Evolutionary conservation across 2,797 vertebrate species (phyloP).

Genomic region (Sebastes flavidus): DNA sequence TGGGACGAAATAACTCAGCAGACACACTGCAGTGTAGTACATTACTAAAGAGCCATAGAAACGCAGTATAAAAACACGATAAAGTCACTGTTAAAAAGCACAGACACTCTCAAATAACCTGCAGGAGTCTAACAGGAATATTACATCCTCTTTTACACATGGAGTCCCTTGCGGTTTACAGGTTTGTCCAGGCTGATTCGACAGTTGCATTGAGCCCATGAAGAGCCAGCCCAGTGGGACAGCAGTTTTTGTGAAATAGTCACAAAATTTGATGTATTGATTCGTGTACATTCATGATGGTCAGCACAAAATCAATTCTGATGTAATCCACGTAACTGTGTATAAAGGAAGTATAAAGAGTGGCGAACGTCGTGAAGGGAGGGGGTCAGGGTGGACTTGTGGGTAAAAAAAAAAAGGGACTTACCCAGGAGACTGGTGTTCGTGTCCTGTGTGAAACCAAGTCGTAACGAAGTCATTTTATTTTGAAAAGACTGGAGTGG

Average conservation of each 20-base stretch:
- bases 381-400: too few relatives aligned
- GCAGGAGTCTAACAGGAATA: neutral
- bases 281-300: too few relatives aligned
- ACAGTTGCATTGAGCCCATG: too few relatives aligned
- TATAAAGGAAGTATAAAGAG: too few relatives aligned
- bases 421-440: too few relatives aligned
- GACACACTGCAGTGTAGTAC: fast-evolving
- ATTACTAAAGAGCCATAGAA: neutral
- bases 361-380: fast-evolving
- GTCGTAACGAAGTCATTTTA: too few relatives aligned
- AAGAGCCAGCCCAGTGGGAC: neutral
- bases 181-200: neutral
- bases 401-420: too few relatives aligned
- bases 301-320: too few relatives aligned
- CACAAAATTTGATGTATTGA: fast-evolving
- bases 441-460: too few relatives aligned
- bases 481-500: too few relatives aligned
- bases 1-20: neutral
- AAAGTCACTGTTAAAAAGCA: neutral
- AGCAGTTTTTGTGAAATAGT: too few relatives aligned
- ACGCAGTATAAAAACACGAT: neutral
- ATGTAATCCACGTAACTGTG: too few relatives aligned
- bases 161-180: neutral
- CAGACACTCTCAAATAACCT: neutral
- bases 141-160: neutral